phyloP scores from a whole-genome alignment of 2,113 vertebrate species.

The Ptilorrhoa leucosticta region DNA sequence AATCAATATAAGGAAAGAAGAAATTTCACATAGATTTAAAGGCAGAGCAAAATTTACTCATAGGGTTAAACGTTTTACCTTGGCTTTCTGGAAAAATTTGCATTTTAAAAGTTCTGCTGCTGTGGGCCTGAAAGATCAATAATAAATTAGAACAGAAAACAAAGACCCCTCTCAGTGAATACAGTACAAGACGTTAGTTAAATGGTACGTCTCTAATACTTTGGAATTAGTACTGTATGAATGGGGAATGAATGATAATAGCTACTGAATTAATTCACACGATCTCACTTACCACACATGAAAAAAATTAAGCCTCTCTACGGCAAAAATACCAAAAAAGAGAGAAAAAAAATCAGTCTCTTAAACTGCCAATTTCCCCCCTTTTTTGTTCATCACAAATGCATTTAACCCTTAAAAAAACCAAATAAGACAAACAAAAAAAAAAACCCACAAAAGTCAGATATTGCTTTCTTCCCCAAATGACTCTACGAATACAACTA shows the following conservation, averaged over 20 bases:
- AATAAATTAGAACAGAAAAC: conserved; percentile 76
- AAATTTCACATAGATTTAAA: conserved; percentile 61
- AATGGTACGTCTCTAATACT: conserved; percentile 50
- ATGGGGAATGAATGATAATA: conserved; percentile 30
- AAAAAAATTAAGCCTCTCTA: conserved; percentile 21
- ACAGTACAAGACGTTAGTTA: conserved; percentile 61
- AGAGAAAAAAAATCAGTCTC: background rate
- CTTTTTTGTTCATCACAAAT: background rate
- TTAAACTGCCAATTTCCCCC: background rate
- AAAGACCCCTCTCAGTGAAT: conserved; percentile 61
- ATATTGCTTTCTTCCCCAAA: background rate
- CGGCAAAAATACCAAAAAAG: background rate
- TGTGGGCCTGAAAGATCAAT: conserved; percentile 82
- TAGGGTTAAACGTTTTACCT: conserved; percentile 75
- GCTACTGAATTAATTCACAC: conserved; percentile 11
- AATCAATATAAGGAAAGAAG: background rate
- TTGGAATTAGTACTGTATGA: conserved; percentile 56
- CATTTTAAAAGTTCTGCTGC: conserved; percentile 87
- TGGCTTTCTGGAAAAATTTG: conserved; percentile 89
- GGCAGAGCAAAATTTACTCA: conserved; percentile 65
- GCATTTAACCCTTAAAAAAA: background rate
- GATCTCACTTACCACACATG: conserved; percentile 30
- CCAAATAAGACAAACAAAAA: background rate
- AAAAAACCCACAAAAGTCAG: background rate
- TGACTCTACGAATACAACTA: background rate